Conservation (phyloP, 2,113 vertebrate genomes). For the Aepyceros melampus region DNA sequence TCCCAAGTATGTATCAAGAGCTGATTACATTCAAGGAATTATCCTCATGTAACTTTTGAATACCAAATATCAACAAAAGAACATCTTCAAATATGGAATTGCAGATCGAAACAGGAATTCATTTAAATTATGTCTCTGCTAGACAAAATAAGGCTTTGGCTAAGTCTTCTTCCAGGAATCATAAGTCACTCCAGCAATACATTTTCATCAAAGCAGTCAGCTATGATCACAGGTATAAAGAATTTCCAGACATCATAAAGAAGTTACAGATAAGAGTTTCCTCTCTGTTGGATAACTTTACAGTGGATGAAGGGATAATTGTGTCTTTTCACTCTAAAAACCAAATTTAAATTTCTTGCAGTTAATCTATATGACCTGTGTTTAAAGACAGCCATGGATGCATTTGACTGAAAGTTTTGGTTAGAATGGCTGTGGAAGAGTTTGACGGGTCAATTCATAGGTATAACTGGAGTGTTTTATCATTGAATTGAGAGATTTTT, state of each 20-base stretch:
- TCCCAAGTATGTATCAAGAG: neutral
- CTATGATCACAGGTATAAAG: neutral
- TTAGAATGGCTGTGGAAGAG: neutral
- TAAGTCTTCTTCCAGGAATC: neutral
- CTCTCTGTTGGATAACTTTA: conserved; percentile 26
- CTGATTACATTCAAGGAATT: neutral
- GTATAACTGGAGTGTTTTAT: neutral
- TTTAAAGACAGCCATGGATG: neutral
- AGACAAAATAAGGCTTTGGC: conserved; percentile 13
- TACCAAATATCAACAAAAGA: neutral
- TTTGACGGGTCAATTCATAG: neutral
- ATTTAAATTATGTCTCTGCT: neutral
- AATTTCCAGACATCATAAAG: neutral
- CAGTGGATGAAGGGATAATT: conserved; percentile 2
- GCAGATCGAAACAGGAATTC: neutral
- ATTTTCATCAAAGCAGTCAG: neutral
- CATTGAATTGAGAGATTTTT: neutral
- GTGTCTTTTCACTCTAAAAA: conserved; percentile 11
- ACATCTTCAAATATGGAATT: neutral
- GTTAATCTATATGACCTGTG: neutral
- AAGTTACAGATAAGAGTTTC: conserved; percentile 11
- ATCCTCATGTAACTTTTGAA: neutral
- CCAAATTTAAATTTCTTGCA: conserved; percentile 34
- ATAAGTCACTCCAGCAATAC: neutral
- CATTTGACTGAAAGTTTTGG: neutral